Conservation (phyloP, 2,888 invertebrate genomes). For the Hirtodrosophila alboralis region DNA sequence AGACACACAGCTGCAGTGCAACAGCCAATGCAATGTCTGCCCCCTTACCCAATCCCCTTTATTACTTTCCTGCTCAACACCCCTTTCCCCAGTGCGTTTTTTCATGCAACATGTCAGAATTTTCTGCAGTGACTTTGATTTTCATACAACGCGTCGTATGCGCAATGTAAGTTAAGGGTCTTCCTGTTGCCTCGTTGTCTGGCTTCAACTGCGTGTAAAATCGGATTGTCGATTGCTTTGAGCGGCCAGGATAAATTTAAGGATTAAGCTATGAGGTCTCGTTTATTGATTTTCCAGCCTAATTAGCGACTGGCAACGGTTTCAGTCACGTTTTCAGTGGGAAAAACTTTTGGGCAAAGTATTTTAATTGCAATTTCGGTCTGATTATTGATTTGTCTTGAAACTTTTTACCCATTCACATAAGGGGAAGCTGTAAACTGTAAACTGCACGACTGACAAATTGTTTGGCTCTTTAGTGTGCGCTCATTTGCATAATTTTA, state of each 20-base stretch:
- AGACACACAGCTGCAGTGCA: conserved; percentile 33
- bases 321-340: conserved; percentile 48
- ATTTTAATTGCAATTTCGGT: conserved; percentile 64
- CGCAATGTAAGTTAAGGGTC: conserved; percentile 23
- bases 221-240: conserved; percentile 36
- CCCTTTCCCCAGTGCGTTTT: conserved; percentile 1
- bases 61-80: background rate
- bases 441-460: conserved; percentile 59
- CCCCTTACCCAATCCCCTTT: background rate
- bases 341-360: conserved; percentile 40
- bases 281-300: conserved; percentile 54
- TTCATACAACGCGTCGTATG: conserved; percentile 33
- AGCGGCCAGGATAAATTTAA: conserved; percentile 11
- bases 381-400: conserved; percentile 58
- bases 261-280: conserved; percentile 1
- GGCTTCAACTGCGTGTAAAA: conserved; percentile 48
- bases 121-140: conserved; percentile 46
- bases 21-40: conserved; percentile 35
- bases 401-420: conserved; percentile 41
- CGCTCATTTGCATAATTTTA: conserved; percentile 69
- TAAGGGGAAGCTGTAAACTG: conserved; percentile 1
- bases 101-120: conserved; percentile 38
- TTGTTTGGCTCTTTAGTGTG: conserved; percentile 42
- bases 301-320: conserved; percentile 45
- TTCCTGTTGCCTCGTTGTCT: conserved; percentile 19